A percentile compares a stretch with the other conserved stretches of the same genome.
Conservation (phyloP, 2,113 vertebrate genomes). For the Myotis brandtii region DNA sequence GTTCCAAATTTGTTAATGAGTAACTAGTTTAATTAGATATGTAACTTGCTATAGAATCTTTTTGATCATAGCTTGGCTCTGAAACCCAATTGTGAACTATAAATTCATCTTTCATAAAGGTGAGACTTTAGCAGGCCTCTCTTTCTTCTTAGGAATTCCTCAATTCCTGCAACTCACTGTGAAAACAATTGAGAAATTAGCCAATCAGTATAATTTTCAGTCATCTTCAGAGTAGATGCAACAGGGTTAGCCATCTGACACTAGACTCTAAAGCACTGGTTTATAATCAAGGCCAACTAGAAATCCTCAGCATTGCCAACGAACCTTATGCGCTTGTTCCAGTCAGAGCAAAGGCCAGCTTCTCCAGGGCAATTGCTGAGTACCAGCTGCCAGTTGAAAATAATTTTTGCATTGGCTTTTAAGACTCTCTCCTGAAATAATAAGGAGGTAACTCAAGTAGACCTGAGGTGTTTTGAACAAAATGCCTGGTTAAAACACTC, state of each 20-base stretch:
- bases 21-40: neutral
- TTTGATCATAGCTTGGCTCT: neutral
- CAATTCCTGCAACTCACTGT: neutral
- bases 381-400: neutral
- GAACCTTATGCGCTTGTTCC: neutral
- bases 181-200: constrained; percentile 14
- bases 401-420: neutral
- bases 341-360: neutral
- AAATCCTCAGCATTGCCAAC: neutral
- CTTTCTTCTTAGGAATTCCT: neutral
- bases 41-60: neutral
- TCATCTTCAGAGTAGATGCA: neutral
- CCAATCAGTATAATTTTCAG: neutral
- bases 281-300: neutral
- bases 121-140: neutral
- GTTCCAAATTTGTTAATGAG: neutral
- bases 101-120: neutral
- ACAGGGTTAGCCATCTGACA: neutral
- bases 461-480: neutral
- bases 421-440: neutral
- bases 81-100: neutral
- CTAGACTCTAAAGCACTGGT: neutral
- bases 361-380: neutral
- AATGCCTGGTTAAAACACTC: neutral
- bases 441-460: neutral